Base-by-base conservation (phyloP, 2,888 invertebrate genomes). In the Hemithea aestivaria region DNA sequence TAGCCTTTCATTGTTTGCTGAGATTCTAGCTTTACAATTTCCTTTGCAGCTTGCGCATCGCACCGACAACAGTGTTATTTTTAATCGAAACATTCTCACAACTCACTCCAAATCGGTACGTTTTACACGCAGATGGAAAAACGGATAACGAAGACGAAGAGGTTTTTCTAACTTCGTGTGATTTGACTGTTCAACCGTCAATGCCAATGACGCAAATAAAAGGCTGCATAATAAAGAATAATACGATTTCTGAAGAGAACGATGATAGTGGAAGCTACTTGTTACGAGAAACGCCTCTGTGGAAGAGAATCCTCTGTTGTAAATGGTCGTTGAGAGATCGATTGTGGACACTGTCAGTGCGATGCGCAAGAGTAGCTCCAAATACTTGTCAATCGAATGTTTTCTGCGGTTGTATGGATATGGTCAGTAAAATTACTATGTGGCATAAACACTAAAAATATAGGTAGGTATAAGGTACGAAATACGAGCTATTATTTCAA, bases 11-110 rank as follows among this genome's bases (percentile, higher is more conserved):
- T n/a, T n/a, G n/a, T n/a, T n/a, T n/a, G n/a, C n/a, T n/a, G n/a
- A n/a, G n/a, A n/a, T n/a, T n/a, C n/a, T n/a, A n/a, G n/a, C n/a
- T n/a, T n/a, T n/a, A n/a, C n/a, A n/a, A n/a, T n/a, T 51, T 61
- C 43, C 41, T 45, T 62, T 62, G 31, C 55, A 59, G 56, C 40
- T 63, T 63, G 48, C 57, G 61, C 66, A 74, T 73, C 70, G 71
- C 71, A 77, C 65, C 64, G 62, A 16, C 66, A 68, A 76, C 72
- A 79, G 74, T 77, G 75, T 71, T 74, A 71, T 71, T 76, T 73
- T 70, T 53, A 66, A 56, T 61, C 39, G 36, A 27, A 40, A 27
- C 23, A 12, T 11, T 21, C 21, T 10, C 11, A 6, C 1, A n/a
- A 33, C 2, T 9, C 20, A 12, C n/a, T 53, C 27, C 12, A 27